Percentiles rank a stretch among this genome's conserved stretches.
These are phyloP conservation scores for Dermochelys coriacea DNA, from an alignment of 2,797 vertebrate species.

Conservation along the genomic window DNA sequence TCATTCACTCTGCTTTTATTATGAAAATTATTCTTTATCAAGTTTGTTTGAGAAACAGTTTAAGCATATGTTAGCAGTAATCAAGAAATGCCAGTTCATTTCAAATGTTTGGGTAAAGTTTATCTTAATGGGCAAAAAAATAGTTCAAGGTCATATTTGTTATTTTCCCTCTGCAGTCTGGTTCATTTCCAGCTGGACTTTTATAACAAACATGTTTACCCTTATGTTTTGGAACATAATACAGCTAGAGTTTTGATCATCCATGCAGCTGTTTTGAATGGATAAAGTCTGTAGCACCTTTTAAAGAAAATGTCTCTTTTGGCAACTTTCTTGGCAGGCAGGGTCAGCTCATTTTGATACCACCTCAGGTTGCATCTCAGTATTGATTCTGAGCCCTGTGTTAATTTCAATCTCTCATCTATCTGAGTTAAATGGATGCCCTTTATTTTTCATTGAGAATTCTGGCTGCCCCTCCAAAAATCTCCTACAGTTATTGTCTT, in stretches of 20 bases:
- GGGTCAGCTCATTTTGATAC: rapidly evolving
- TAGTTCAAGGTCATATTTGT: neutral
- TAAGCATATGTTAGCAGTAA: neutral
- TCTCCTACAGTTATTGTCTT: neutral
- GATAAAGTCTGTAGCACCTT: neutral
- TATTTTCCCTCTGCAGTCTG: neutral
- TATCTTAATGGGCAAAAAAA: neutral
- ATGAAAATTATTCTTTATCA: rapidly evolving
- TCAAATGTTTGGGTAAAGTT: neutral
- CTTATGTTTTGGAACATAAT: neutral
- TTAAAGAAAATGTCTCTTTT: neutral
- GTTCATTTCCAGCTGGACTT: neutral
- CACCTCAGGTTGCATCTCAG: neutral
- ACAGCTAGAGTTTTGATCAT: rapidly evolving
- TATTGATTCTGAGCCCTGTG: neutral
- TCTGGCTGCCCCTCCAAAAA: neutral
- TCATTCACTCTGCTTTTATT: neutral
- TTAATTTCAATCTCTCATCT: neutral
- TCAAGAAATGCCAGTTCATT: neutral
- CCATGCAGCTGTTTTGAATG: neutral
- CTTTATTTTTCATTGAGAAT: neutral
- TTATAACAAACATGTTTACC: neutral
- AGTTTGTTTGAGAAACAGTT: neutral
- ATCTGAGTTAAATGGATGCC: neutral
- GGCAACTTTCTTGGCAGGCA: neutral